Percentiles rank a stretch among this genome's conserved stretches.
phyloP scores from a whole-genome alignment of 2,797 vertebrate genomes.

The Gadopsis bispinosus region DNA sequence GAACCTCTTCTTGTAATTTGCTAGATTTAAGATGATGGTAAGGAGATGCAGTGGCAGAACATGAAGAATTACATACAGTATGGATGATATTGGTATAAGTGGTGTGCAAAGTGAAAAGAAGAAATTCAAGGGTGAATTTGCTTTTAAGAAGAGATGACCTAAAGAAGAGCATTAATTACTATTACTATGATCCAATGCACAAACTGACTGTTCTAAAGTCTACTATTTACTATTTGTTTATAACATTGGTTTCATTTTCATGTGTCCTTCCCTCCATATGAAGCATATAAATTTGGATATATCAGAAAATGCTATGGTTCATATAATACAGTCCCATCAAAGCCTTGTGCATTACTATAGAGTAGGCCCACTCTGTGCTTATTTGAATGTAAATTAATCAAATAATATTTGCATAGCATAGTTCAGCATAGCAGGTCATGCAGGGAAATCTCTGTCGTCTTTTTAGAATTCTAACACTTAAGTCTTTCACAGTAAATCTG shows the following conservation, averaged over 20 bases:
- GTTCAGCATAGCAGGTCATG: not conserved
- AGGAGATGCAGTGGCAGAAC: slow-evolving; percentile 64
- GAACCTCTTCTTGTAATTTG: slow-evolving; percentile 53
- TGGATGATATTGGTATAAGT: slow-evolving; percentile 63
- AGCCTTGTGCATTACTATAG: slow-evolving; percentile 36
- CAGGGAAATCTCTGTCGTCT: not conserved
- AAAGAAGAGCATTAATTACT: slow-evolving; percentile 49
- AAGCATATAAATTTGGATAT: slow-evolving; percentile 46
- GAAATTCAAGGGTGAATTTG: slow-evolving; percentile 31
- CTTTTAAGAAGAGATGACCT: slow-evolving; percentile 31
- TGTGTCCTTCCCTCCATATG: slow-evolving; percentile 52
- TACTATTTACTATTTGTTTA: not conserved
- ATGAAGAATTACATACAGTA: slow-evolving; percentile 53
- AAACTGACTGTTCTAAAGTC: slow-evolving; percentile 52
- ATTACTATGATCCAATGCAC: slow-evolving; percentile 61
- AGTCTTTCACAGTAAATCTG: slow-evolving; percentile 21
- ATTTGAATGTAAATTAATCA: slow-evolving; percentile 76
- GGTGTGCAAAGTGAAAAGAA: slow-evolving; percentile 41
- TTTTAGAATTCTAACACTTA: slow-evolving; percentile 10
- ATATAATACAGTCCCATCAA: slow-evolving; percentile 53
- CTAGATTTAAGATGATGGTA: slow-evolving; percentile 59
- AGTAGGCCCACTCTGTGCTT: slow-evolving; percentile 27
- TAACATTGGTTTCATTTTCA: slow-evolving; percentile 52
- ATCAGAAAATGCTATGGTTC: slow-evolving; percentile 52
- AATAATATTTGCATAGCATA: not conserved